Evolutionary conservation across 2,888 invertebrate genomes (phyloP).

Genomic region (Selenia dentaria): DNA sequence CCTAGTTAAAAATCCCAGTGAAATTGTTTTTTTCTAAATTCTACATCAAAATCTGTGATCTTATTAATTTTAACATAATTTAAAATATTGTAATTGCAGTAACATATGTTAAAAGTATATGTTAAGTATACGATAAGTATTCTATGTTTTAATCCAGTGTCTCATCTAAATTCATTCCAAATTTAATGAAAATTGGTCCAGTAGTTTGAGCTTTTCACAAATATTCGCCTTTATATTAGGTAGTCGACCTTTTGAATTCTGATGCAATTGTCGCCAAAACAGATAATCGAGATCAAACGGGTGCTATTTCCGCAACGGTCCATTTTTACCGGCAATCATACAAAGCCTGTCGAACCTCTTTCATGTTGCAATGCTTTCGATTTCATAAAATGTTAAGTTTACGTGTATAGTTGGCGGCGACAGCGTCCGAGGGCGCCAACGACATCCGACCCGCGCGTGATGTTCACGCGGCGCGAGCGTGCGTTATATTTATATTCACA

Average conservation of each 20-base stretch:
- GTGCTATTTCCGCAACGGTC: not conserved
- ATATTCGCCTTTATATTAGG: too few species aligned
- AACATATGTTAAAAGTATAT: too few species aligned
- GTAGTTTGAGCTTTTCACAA: too few species aligned
- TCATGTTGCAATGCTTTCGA: slow-evolving; percentile 28
- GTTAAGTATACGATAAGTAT: too few species aligned
- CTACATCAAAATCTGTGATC: too few species aligned
- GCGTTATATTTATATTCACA: slow-evolving; percentile 57
- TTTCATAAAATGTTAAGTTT: slow-evolving; percentile 38
- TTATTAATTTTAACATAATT: too few species aligned
- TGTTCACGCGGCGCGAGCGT: slow-evolving; percentile 64
- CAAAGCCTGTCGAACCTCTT: slow-evolving; percentile 18
- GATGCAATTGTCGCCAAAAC: not conserved
- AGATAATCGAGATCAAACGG: not conserved
- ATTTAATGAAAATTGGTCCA: too few species aligned
- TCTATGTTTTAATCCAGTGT: too few species aligned
- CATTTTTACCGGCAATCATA: not conserved
- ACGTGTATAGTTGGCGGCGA: slow-evolving; percentile 35
- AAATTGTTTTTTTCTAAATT: too few species aligned
- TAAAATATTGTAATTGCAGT: too few species aligned
- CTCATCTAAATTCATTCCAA: too few species aligned
- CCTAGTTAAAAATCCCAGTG: too few species aligned
- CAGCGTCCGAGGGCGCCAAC: slow-evolving; percentile 56
- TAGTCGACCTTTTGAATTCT: not conserved
- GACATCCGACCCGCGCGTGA: slow-evolving; percentile 62